Evolutionary conservation across 2,888 invertebrate genomes (phyloP).

Genomic region (Caenorhabditis sp.): DNA sequence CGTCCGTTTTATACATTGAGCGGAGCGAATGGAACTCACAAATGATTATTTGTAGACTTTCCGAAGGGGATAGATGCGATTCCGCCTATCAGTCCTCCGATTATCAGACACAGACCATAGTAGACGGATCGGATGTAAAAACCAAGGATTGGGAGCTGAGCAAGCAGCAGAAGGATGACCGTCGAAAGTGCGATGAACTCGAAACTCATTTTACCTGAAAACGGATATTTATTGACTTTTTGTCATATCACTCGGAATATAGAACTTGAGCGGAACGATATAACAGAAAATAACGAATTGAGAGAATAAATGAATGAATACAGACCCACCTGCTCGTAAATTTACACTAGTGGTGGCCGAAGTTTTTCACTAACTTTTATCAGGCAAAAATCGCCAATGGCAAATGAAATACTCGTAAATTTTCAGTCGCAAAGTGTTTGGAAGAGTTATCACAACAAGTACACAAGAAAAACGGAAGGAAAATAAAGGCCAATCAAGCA

Average conservation of each 20-base stretch:
- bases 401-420: too few species aligned
- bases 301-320: neutral
- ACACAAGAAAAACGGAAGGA: too few species aligned
- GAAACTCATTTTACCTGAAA: slow-evolving; percentile 33
- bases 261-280: too few species aligned
- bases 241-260: too few species aligned
- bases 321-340: slow-evolving; percentile 10
- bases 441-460: too few species aligned
- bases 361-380: neutral
- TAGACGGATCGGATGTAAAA: slow-evolving; percentile 58
- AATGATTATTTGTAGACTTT: slow-evolving; percentile 63
- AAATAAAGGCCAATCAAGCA: too few species aligned
- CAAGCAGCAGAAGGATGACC: slow-evolving; percentile 20
- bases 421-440: too few species aligned
- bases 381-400: neutral
- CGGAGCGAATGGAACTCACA: slow-evolving; percentile 50
- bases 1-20: neutral
- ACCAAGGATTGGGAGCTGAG: slow-evolving; percentile 38
- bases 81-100: slow-evolving; percentile 61
- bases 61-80: slow-evolving; percentile 59
- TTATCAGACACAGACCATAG: slow-evolving; percentile 57
- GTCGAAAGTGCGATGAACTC: slow-evolving; percentile 6
- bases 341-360: slow-evolving; percentile 25
- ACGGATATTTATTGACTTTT: neutral
- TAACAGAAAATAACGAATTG: neutral